Percentiles rank a stretch among this genome's conserved stretches.
phyloP scores from a whole-genome alignment of 2,888 invertebrate genomes.

The Andricus curvator region DNA sequence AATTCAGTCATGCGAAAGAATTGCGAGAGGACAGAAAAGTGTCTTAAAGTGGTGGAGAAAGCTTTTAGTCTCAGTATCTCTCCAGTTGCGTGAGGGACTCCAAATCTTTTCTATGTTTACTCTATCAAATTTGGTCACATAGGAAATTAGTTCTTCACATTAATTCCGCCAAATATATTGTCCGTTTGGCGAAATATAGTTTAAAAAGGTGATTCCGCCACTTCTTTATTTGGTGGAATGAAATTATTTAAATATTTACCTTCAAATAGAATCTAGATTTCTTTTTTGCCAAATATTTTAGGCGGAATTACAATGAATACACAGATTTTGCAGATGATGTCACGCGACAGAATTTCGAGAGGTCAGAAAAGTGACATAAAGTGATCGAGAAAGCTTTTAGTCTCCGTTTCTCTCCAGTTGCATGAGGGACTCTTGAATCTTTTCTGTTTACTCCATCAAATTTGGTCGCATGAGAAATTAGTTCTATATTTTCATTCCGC shows the following conservation, averaged over 20 bases:
- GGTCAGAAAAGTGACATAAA: constrained; percentile 1
- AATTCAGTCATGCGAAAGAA: constrained; percentile 69
- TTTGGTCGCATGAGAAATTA: neutral
- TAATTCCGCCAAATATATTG: too few species aligned
- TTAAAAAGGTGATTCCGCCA: too few species aligned
- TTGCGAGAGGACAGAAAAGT: constrained; percentile 42
- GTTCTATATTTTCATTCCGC: too few species aligned
- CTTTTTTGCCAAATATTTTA: too few species aligned
- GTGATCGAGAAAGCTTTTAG: neutral
- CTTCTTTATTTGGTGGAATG: too few species aligned
- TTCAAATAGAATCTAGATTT: too few species aligned
- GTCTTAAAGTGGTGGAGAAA: neutral
- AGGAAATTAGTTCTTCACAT: too few species aligned
- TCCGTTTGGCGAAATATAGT: too few species aligned
- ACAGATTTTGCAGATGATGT: too few species aligned
- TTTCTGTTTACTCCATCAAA: neutral
- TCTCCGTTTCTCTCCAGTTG: neutral
- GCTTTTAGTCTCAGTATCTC: neutral
- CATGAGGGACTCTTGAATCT: neutral
- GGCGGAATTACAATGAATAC: too few species aligned
- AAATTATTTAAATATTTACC: too few species aligned
- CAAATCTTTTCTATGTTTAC: neutral
- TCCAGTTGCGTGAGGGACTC: neutral
- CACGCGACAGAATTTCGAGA: too few species aligned
- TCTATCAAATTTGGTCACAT: neutral